phyloP scores from a whole-genome alignment of 2,113 vertebrate genomes.

The Odocoileus virginianus region DNA sequence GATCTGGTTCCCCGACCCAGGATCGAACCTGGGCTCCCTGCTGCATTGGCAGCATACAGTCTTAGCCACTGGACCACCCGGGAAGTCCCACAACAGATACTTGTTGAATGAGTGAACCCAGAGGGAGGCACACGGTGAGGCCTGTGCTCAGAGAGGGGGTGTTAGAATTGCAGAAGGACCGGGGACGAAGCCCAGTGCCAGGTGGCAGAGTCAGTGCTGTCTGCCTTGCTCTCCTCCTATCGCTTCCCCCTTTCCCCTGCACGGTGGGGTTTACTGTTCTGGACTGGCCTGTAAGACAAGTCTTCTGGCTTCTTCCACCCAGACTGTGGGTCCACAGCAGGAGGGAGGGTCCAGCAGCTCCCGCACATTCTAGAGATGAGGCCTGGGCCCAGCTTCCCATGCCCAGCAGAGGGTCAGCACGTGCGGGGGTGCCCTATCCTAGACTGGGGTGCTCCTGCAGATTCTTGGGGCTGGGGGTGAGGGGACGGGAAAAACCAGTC shows the following conservation, averaged over 20 bases:
- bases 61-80: not conserved
- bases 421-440: not conserved
- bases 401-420: not conserved
- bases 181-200: not conserved
- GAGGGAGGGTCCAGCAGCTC: not conserved
- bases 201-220: not conserved
- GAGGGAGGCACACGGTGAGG: not conserved
- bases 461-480: not conserved
- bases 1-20: not conserved
- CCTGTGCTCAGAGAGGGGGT: not conserved
- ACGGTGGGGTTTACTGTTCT: not conserved
- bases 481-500: slow-evolving; percentile 20
- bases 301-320: not conserved
- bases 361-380: not conserved
- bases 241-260: not conserved
- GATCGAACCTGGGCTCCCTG: not conserved
- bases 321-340: not conserved
- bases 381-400: not conserved
- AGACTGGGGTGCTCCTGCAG: not conserved
- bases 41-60: not conserved
- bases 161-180: not conserved
- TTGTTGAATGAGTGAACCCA: too few relatives aligned
- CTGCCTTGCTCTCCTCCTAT: not conserved
- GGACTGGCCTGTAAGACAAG: not conserved
- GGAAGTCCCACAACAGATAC: not conserved